Evolutionary conservation across 1,140 invertebrate species (phyloP), one percentile per base, ranked within the genome.

Genomic region (Vanessa tameamea): DNA sequence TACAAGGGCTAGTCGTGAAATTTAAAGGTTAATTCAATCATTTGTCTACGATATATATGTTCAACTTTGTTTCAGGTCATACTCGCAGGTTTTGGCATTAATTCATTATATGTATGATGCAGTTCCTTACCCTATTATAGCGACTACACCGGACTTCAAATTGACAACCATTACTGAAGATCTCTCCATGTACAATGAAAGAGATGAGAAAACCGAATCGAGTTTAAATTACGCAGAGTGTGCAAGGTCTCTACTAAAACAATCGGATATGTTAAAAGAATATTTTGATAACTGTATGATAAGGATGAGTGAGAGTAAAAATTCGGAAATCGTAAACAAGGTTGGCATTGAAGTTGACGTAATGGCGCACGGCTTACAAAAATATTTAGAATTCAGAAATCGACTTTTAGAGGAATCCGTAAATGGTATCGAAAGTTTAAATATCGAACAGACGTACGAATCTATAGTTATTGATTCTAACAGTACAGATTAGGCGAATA

Each of bases 221-320:
- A 47, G 69, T 69, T 53, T n/a, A 67, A 68, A 83, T 43, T 82
- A 82, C 31, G 43, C 37, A 0, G 74, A 67, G 6, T 83, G 81
- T 55, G 80, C 69, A 20, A 20, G 64, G 5, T 84, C 86, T 26
- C 66, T 88, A 23, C 20, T 83, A 16, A 84, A 83, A 8, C 81
- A 87, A 75, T 82, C 76, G 4, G 64, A 57, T 9, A 51, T 82
- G 23, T 68, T 87, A 4, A 68, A 85, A 47, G 73, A 87, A 69
- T 88, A 88, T 74, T 80, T 90, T 53, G 82, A 90, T 71, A 64
- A 78, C 16, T 89, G 85, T 57, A 81, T 88, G 69, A 70, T 82
- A 1, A 85, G 82, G 77, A 92, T 87, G 87, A 82, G 77, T 71
- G 69, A 81, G 26, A 84, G 75, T 67, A 80, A 82, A 70, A 65